phyloP scores from a whole-genome alignment of 2,113 vertebrate genomes.

The Bujurquina vittata region DNA sequence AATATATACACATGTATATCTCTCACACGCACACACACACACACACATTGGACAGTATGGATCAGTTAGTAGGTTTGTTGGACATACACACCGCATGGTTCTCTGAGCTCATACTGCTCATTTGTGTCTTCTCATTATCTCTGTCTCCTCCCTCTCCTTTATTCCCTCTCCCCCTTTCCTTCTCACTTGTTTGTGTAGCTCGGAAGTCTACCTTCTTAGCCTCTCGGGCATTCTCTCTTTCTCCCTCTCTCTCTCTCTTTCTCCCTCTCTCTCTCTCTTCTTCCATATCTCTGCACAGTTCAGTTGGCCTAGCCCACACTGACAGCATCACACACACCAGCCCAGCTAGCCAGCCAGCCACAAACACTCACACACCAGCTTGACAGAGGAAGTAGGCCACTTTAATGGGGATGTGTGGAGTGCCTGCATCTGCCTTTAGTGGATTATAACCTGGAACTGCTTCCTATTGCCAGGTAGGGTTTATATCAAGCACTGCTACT shows the following conservation, averaged over 20 bases:
- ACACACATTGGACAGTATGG: conserved; percentile 18
- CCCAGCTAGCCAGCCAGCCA: conserved; percentile 48
- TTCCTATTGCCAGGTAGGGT: conserved; percentile 71
- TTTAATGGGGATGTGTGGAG: conserved; percentile 73
- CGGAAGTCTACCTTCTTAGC: conserved; percentile 74
- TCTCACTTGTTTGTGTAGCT: conserved; percentile 73
- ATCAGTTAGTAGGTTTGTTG: conserved; percentile 23
- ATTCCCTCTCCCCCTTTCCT: conserved; percentile 34
- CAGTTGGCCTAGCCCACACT: conserved; percentile 70
- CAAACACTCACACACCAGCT: conserved; percentile 68
- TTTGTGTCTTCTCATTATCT: conserved; percentile 68
- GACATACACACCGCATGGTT: conserved; percentile 17
- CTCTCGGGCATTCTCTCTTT: conserved; percentile 65
- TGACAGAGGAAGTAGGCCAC: conserved; percentile 75
- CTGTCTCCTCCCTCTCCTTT: conserved; percentile 50
- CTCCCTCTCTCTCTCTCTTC: conserved; percentile 21
- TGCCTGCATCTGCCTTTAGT: conserved; percentile 58
- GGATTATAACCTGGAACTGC: conserved; percentile 70
- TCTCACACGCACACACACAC: background rate
- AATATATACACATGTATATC: conserved; percentile 18
- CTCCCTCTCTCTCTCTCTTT: conserved; percentile 12
- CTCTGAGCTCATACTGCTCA: conserved; percentile 41
- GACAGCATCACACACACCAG: conserved; percentile 62
- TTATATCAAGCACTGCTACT: background rate
- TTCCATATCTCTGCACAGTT: conserved; percentile 51